These are phyloP conservation scores for Galeopterus variegatus DNA, from an alignment of 2,113 vertebrate species.

Conservation along the genomic window DNA sequence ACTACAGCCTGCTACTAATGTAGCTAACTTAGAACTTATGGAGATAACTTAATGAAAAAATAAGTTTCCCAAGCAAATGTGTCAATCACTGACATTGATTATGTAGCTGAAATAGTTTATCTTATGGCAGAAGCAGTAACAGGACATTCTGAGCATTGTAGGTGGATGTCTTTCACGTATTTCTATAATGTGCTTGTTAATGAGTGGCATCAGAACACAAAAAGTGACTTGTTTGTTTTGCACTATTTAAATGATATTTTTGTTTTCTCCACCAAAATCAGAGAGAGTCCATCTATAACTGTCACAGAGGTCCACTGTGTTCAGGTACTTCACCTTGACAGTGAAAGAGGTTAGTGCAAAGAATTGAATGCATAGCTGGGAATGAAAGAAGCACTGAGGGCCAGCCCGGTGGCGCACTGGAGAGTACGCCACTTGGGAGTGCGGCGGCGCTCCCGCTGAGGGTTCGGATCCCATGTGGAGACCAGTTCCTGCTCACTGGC, in stretches of 20 bases:
- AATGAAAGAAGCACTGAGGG: background rate
- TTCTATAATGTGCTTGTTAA: background rate
- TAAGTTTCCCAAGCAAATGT: background rate
- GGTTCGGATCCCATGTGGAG: too few species aligned
- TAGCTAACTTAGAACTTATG: background rate
- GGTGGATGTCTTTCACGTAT: background rate
- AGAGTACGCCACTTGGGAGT: too few species aligned
- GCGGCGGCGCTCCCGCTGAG: too few species aligned
- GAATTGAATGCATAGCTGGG: background rate
- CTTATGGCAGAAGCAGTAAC: background rate
- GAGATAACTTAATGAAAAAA: background rate
- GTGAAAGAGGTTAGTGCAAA: background rate
- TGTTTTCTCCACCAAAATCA: background rate
- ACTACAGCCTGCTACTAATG: background rate
- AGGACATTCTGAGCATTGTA: background rate
- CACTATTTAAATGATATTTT: constrained; percentile 21
- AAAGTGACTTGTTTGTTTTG: background rate
- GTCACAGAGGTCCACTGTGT: background rate
- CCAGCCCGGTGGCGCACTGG: too few species aligned
- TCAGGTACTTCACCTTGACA: background rate
- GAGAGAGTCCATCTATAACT: background rate
- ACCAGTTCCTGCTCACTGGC: too few species aligned
- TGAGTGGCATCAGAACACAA: background rate
- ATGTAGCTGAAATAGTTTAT: background rate
- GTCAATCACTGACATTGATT: background rate